phyloP scores from a whole-genome alignment of 2,888 invertebrate species.

The Apotomis turbidana region DNA sequence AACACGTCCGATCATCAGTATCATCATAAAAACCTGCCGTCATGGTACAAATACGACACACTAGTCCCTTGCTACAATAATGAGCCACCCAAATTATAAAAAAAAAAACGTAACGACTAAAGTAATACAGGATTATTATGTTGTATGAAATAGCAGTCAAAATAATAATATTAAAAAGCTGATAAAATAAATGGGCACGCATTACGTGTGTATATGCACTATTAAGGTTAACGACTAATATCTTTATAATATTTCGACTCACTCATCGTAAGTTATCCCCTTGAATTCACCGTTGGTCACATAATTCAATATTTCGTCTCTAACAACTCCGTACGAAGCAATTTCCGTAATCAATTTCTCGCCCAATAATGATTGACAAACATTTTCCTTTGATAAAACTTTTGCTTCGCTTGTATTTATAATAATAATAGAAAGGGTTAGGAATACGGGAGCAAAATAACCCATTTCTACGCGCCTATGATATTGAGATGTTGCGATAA shows the following conservation, averaged over 20 bases:
- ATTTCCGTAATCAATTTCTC: conserved; percentile 83
- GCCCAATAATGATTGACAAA: conserved; percentile 70
- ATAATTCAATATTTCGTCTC: conserved; percentile 79
- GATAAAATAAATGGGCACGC: too few relatives aligned
- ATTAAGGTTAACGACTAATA: too few relatives aligned
- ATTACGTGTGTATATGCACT: too few relatives aligned
- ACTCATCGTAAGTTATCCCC: conserved; percentile 83
- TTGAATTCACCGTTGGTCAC: conserved; percentile 80
- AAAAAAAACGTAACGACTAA: too few relatives aligned
- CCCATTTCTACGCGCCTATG: conserved; percentile 57
- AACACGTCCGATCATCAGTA: too few relatives aligned
- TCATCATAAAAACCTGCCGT: too few relatives aligned
- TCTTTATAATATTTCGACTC: conserved; percentile 49
- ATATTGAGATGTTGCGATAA: conserved; percentile 54
- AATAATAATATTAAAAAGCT: too few relatives aligned
- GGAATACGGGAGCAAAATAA: conserved; percentile 51
- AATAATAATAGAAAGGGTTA: conserved; percentile 55
- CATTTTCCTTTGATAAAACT: conserved; percentile 56
- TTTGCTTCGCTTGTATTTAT: conserved; percentile 56
- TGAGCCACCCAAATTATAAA: too few relatives aligned
- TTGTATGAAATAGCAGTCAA: too few relatives aligned
- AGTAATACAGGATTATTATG: too few relatives aligned
- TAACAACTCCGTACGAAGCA: conserved; percentile 77
- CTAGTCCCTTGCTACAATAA: too few relatives aligned
- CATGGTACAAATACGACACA: too few relatives aligned